These are phyloP conservation scores for Adrianichthys oophorus DNA, from an alignment of 2,797 vertebrate genomes.

Conservation along the genomic window DNA sequence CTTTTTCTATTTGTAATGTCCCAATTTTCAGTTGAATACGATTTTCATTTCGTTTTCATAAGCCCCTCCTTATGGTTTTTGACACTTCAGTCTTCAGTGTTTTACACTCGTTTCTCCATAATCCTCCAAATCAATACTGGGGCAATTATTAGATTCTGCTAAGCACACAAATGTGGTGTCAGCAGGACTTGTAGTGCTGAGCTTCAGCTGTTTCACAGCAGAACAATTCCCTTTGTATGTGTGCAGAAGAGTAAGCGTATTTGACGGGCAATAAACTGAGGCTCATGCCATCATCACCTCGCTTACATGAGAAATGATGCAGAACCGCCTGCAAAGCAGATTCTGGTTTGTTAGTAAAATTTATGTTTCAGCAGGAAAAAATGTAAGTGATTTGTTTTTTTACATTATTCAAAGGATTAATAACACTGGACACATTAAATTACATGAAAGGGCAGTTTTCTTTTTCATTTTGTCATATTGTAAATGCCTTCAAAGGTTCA, in stretches of 20 bases:
- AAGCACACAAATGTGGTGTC: conserved; percentile 33
- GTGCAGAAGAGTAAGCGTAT: conserved; percentile 39
- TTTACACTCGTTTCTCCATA: conserved; percentile 24
- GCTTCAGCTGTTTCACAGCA: conserved; percentile 43
- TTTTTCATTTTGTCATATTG: too few species aligned
- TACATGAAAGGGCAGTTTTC: too few species aligned
- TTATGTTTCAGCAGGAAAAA: too few species aligned
- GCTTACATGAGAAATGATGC: conserved; percentile 12
- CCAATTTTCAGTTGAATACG: too few species aligned
- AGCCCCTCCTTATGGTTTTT: background rate
- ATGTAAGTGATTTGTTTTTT: too few species aligned
- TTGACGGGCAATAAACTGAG: conserved; percentile 38
- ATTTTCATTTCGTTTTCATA: too few species aligned
- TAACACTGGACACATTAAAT: too few species aligned
- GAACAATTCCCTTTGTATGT: conserved; percentile 46
- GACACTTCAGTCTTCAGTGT: background rate
- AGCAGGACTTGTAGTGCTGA: conserved; percentile 56
- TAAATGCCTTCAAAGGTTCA: too few species aligned
- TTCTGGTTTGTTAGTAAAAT: conserved; percentile 12
- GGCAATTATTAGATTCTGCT: conserved; percentile 31
- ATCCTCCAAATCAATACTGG: conserved; percentile 39
- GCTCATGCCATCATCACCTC: conserved; percentile 29
- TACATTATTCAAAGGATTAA: too few species aligned
- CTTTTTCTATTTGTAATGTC: too few species aligned
- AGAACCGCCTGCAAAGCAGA: conserved; percentile 11